A percentile compares a stretch with the other conserved stretches of the same genome.
phyloP scores from a whole-genome alignment of 2,113 vertebrate genomes.

The Galbula dea region DNA sequence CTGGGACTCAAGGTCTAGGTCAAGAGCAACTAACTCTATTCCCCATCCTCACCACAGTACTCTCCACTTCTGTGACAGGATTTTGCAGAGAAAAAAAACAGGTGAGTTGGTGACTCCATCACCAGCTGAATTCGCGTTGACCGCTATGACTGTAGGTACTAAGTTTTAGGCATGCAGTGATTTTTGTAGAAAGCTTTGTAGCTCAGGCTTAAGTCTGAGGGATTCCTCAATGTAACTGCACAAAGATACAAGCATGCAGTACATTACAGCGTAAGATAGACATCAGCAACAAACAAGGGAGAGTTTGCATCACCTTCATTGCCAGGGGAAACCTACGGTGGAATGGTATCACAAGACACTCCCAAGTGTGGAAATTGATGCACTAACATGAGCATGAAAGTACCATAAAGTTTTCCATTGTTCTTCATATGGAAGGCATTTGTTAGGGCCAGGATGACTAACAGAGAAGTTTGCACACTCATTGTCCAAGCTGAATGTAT shows the following conservation, averaged over 20 bases:
- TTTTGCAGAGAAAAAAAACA: not conserved
- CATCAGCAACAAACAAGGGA: not conserved
- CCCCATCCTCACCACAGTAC: not conserved
- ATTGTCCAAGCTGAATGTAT: not conserved
- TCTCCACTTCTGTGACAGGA: not conserved
- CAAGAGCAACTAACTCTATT: not conserved
- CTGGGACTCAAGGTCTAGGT: not conserved
- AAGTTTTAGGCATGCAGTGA: not conserved
- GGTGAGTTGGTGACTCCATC: rapidly evolving
- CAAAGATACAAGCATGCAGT: not conserved
- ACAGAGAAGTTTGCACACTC: not conserved
- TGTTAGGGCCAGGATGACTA: not conserved
- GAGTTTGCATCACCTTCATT: not conserved
- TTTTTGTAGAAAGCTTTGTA: not conserved
- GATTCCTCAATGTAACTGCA: not conserved
- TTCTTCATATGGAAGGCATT: not conserved
- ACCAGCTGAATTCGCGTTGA: not conserved
- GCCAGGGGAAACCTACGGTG: not conserved
- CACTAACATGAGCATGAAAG: not conserved
- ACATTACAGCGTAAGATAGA: not conserved
- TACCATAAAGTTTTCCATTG: not conserved
- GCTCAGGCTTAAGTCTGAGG: not conserved
- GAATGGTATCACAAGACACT: not conserved
- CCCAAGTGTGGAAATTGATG: not conserved
- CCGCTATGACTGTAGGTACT: not conserved